These are phyloP conservation scores for Buphagus erythrorhynchus DNA, from an alignment of 2,797 vertebrate species.

Conservation along the genomic window DNA sequence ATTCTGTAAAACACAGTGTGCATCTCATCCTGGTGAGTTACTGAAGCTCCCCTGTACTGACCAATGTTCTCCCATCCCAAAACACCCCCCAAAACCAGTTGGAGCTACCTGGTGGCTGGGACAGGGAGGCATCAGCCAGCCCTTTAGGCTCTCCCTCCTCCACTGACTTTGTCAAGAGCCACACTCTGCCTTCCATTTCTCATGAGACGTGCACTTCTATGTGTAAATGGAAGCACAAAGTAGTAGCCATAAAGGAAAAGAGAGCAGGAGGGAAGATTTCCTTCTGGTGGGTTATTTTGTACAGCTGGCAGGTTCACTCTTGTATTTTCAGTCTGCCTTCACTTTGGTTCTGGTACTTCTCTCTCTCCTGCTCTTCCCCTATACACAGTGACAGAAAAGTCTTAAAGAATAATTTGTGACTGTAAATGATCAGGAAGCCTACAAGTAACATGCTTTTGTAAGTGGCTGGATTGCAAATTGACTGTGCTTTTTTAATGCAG, in stretches of 20 bases:
- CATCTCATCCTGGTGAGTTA: not conserved
- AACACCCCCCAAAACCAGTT: fast-evolving
- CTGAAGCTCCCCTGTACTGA: not conserved
- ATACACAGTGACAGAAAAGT: not conserved
- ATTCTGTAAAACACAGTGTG: not conserved
- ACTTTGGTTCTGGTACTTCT: not conserved
- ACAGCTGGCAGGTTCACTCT: not conserved
- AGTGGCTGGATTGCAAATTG: not conserved
- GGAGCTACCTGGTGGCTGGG: not conserved
- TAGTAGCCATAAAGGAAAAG: not conserved
- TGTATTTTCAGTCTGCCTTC: not conserved
- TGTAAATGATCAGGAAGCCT: not conserved
- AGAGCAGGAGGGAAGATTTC: not conserved
- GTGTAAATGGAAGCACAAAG: not conserved
- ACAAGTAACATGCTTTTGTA: not conserved
- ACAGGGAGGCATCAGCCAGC: not conserved
- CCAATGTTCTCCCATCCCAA: not conserved
- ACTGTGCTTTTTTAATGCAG: not conserved
- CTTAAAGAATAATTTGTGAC: constrained; percentile 8
- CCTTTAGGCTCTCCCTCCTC: not conserved
- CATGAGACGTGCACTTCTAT: not conserved
- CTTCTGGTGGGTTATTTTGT: not conserved
- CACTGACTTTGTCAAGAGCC: not conserved
- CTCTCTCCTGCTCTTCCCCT: not conserved
- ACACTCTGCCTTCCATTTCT: not conserved